phyloP scores from a whole-genome alignment of 2,888 invertebrate species.

The Steinernema scapterisci region DNA sequence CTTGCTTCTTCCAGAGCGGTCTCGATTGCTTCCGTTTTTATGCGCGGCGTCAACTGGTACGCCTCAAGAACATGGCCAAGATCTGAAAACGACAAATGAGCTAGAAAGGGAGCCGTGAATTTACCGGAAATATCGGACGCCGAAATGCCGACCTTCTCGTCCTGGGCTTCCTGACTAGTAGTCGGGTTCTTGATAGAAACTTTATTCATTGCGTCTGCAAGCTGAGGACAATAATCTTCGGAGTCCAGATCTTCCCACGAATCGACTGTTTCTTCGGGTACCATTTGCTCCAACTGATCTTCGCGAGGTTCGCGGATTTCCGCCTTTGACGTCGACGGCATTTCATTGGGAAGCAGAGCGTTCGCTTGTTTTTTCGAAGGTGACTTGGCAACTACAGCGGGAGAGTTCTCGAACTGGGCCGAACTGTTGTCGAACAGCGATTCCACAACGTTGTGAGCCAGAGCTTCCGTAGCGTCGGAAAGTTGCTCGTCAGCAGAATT shows the following conservation, averaged over 20 bases:
- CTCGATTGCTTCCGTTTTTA: not conserved
- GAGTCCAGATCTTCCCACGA: conserved; percentile 23
- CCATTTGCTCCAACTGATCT: not conserved
- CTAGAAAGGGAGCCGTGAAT: too few relatives aligned
- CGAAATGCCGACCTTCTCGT: not conserved
- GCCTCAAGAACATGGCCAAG: conserved; percentile 3
- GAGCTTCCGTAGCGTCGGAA: conserved; percentile 9
- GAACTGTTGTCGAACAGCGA: conserved; percentile 17
- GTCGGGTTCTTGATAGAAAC: conserved; percentile 5
- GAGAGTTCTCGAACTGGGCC: not conserved
- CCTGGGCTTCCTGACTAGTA: not conserved
- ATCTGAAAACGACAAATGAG: not conserved
- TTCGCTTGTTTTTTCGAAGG: not conserved
- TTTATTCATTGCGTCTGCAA: conserved; percentile 1
- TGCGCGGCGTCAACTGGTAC: not conserved
- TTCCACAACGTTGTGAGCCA: conserved; percentile 18
- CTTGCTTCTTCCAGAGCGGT: not conserved
- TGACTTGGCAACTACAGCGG: not conserved
- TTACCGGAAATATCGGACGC: not conserved
- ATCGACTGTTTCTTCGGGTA: conserved; percentile 5
- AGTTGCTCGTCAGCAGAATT: not conserved
- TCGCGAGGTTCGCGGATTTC: not conserved
- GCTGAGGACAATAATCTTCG: not conserved
- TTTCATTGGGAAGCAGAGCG: not conserved
- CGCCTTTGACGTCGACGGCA: not conserved